Conservation (phyloP, 2,113 vertebrate species). For the Nothobranchius furzeri region DNA sequence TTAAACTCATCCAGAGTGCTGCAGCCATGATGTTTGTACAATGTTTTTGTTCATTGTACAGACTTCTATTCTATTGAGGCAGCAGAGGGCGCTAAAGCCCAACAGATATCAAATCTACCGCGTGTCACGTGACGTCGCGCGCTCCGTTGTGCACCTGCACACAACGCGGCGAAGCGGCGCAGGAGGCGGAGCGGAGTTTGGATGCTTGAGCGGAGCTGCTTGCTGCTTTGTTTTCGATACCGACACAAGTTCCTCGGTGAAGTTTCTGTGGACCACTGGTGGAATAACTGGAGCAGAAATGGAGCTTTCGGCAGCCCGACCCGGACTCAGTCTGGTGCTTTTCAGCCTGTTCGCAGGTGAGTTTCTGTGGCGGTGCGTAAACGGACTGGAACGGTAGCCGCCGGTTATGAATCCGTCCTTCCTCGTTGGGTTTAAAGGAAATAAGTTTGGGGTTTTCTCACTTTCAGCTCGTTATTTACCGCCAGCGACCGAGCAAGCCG, state of each 20-base stretch:
- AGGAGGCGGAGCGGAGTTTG: constrained; percentile 57
- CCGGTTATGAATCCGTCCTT: neutral
- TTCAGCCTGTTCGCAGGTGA: constrained; percentile 60
- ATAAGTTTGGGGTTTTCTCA: neutral
- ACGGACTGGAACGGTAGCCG: neutral
- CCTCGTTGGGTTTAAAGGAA: neutral
- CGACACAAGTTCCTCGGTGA: constrained; percentile 41
- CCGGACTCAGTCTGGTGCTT: constrained; percentile 28
- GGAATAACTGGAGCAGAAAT: constrained; percentile 53
- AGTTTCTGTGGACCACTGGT: constrained; percentile 42
- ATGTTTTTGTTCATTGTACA: no score
- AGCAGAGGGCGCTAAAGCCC: constrained; percentile 35
- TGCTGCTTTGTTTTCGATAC: constrained; percentile 17
- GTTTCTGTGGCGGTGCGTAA: constrained; percentile 22
- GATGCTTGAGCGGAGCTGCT: constrained; percentile 60
- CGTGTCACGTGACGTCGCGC: constrained; percentile 73
- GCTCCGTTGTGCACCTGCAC: constrained; percentile 78
- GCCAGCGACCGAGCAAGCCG: no score
- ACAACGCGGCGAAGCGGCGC: constrained; percentile 16
- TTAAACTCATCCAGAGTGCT: no score
- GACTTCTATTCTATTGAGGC: constrained; percentile 5
- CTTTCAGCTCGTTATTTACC: neutral
- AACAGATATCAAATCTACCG: accelerated
- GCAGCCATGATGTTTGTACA: no score
- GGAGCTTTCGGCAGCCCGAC: constrained; percentile 36